These are phyloP conservation scores for Palythoa caribaeorum DNA, from an alignment of 92 coral and sea anemone genomes.

Conservation along the genomic window DNA sequence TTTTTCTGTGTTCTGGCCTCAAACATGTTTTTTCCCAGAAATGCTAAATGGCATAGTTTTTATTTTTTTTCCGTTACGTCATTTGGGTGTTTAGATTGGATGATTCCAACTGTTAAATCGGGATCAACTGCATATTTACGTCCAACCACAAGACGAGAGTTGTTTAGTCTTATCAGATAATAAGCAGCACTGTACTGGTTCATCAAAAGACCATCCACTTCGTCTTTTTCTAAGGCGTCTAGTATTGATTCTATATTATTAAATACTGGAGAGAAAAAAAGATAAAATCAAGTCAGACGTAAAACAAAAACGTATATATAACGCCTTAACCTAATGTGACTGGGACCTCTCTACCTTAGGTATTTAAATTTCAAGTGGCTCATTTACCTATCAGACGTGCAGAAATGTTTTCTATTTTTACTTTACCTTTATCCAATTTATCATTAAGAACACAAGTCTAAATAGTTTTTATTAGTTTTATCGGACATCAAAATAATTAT, in stretches of 20 bases:
- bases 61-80: not conserved
- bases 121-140: not conserved
- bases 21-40: slow-evolving; percentile 7
- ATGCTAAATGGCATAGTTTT: not conserved
- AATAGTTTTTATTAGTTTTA: too few species aligned
- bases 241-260: slow-evolving; percentile 6
- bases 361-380: too few species aligned
- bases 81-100: not conserved
- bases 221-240: not conserved
- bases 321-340: too few species aligned
- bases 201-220: slow-evolving; percentile 32
- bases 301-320: too few species aligned
- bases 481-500: too few species aligned
- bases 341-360: too few species aligned
- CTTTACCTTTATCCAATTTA: too few species aligned
- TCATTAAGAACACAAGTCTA: too few species aligned
- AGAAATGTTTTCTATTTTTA: too few species aligned
- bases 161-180: slow-evolving; percentile 1
- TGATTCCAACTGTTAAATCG: slow-evolving; percentile 28
- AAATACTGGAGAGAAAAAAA: not conserved
- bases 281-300: too few species aligned
- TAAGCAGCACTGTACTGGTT: slow-evolving; percentile 18
- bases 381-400: too few species aligned
- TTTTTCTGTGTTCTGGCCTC: not conserved
- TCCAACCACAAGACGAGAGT: not conserved